Evolutionary conservation across 2,888 invertebrate genomes (phyloP).

Genomic region (Parascotia fuliginaria): DNA sequence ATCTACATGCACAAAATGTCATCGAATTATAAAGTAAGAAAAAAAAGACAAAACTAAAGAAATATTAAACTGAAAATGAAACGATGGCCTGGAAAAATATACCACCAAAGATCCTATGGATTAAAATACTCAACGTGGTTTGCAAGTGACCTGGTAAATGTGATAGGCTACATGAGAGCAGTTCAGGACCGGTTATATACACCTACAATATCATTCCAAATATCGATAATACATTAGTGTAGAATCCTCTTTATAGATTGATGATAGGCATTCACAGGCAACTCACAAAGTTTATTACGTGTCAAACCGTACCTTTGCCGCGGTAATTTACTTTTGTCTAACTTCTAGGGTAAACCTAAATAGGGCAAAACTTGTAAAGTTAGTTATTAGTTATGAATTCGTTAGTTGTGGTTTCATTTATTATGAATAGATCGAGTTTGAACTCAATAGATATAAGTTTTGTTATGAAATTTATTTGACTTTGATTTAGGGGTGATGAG

Average conservation of each 20-base stretch:
- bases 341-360: constrained; percentile 3
- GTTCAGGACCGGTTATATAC: too few species aligned
- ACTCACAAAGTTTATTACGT: constrained; percentile 29
- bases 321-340: constrained; percentile 17
- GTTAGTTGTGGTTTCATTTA: neutral
- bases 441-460: neutral
- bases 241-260: constrained; percentile 1
- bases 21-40: too few species aligned
- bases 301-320: constrained; percentile 19
- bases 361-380: constrained; percentile 4
- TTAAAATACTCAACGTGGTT: too few species aligned
- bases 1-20: too few species aligned
- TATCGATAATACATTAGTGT: neutral
- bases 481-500: neutral
- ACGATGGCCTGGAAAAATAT: too few species aligned
- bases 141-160: too few species aligned
- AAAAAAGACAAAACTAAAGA: too few species aligned
- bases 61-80: too few species aligned
- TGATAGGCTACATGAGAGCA: too few species aligned
- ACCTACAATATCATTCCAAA: too few species aligned
- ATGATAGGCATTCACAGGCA: constrained; percentile 12
- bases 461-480: too few species aligned
- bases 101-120: too few species aligned
- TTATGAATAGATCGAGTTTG: constrained; percentile 1
- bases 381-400: constrained; percentile 3